Base-by-base conservation (phyloP, 2,888 invertebrate species). In the Lepidonotus clava region DNA sequence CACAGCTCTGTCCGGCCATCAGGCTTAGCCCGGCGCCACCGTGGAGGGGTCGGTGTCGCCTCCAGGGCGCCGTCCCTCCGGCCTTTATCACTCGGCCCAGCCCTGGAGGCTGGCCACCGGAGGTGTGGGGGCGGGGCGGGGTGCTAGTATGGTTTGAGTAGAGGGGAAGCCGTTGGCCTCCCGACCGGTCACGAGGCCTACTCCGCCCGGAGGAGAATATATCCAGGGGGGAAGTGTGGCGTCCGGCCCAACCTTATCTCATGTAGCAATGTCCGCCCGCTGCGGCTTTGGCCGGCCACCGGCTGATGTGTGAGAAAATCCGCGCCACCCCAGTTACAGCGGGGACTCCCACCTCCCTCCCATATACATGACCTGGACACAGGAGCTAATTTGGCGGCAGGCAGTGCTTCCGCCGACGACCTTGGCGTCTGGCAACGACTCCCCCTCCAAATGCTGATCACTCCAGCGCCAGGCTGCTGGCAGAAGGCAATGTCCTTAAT, bases 241-340 rank as follows among this genome's bases (percentile, higher is more conserved):
- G 28, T 61, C 18, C 61, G 4, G 28, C 11, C 61, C 28, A 32
- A 32, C 61, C 61, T 61, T 61, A 61, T 61, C 61, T 61, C 61
- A 32, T 61, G 61, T 61, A 4, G 24, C 61, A 28, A 11, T 28
- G 61, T 24, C 5, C 28, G 28, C 61, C 61, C 53, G n/a, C 21
- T 53, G 53, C 28, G 61, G 61, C 21, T 18, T 24, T 61, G n/a
- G 24, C 28, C 61, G 24, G 61, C n/a, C n/a, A n/a, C 24, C 11
- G 61, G 61, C 61, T 24, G 61, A 61, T 61, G 24, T 61, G 61
- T 61, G n/a, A 28, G 46, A 32, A 61, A 61, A 61, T 61, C 61
- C 61, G 5, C 61, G 28, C 61, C 28, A 61, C 28, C 61, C 61
- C 28, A n/a, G 61, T 24, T 28, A 61, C 61, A 28, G 5, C 61